Conservation (phyloP, 2,888 invertebrate genomes). For the Dynastes grantii region DNA sequence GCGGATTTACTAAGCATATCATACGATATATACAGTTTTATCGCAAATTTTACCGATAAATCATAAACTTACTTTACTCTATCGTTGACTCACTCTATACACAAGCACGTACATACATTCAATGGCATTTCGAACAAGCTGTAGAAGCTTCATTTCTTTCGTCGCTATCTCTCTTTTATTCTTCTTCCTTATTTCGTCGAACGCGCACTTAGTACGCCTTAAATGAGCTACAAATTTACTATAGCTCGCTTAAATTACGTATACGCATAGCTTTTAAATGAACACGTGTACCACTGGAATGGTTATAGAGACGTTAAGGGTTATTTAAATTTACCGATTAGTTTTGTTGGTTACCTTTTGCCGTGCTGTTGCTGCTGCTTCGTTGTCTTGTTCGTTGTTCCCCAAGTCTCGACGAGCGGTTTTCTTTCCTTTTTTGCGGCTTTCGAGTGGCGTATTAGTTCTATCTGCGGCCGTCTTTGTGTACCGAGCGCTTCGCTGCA, state of each 20-base stretch:
- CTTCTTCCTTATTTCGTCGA: conserved; percentile 51
- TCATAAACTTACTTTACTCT: no score
- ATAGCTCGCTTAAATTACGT: conserved; percentile 53
- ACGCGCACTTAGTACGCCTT: conserved; percentile 58
- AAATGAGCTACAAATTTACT: conserved; percentile 59
- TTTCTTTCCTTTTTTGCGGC: conserved; percentile 19
- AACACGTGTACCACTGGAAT: conserved; percentile 48
- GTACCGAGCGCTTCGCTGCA: neutral
- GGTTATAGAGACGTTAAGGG: conserved; percentile 49
- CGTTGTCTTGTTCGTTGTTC: conserved; percentile 28
- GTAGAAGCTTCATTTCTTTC: conserved; percentile 7
- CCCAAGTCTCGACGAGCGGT: neutral
- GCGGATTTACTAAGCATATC: no score
- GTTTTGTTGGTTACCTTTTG: conserved; percentile 30
- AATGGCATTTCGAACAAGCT: no score
- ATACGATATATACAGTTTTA: no score
- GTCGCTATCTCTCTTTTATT: conserved; percentile 12
- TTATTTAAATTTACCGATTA: conserved; percentile 52
- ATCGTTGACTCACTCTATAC: no score
- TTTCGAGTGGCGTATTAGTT: conserved; percentile 22
- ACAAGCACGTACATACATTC: no score
- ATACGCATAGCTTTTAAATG: conserved; percentile 45
- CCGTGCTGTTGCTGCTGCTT: conserved; percentile 8
- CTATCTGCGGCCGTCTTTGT: conserved; percentile 4
- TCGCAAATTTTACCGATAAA: no score